phyloP scores from a whole-genome alignment of 2,888 invertebrate species.

The Andrena hattorfiana region DNA sequence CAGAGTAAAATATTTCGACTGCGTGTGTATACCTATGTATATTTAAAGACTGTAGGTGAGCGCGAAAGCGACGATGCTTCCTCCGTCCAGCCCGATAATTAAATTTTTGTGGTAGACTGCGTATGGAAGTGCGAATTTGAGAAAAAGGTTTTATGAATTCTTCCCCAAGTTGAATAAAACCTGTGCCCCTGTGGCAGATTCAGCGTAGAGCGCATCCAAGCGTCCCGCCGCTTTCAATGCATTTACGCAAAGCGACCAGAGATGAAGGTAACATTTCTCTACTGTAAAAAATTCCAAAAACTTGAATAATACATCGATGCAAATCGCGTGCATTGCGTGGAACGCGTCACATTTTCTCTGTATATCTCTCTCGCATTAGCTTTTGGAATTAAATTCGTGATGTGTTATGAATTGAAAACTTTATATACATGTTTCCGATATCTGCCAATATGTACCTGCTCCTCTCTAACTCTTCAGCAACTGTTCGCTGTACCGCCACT shows the following conservation, averaged over 20 bases:
- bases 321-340: constrained; percentile 7
- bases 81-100: constrained; percentile 8
- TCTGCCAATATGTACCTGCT: too few relatives aligned
- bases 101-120: constrained; percentile 28
- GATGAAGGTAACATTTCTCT: constrained; percentile 17
- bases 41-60: neutral
- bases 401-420: neutral
- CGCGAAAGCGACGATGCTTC: constrained; percentile 8
- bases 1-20: neutral
- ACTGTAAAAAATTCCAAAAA: neutral
- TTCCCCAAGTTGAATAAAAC: constrained; percentile 28
- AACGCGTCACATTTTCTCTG: neutral
- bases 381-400: neutral
- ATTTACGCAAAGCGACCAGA: constrained; percentile 32
- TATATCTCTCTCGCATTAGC: neutral
- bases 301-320: constrained; percentile 23
- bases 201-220: neutral
- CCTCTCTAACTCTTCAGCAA: too few relatives aligned
- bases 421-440: neutral
- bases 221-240: constrained; percentile 6
- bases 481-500: too few relatives aligned
- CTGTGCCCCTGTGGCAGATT: neutral
- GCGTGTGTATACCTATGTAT: neutral
- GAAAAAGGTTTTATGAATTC: constrained; percentile 42
- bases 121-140: constrained; percentile 19